phyloP scores from a whole-genome alignment of 2,888 invertebrate genomes.

The Tachina lurida region DNA sequence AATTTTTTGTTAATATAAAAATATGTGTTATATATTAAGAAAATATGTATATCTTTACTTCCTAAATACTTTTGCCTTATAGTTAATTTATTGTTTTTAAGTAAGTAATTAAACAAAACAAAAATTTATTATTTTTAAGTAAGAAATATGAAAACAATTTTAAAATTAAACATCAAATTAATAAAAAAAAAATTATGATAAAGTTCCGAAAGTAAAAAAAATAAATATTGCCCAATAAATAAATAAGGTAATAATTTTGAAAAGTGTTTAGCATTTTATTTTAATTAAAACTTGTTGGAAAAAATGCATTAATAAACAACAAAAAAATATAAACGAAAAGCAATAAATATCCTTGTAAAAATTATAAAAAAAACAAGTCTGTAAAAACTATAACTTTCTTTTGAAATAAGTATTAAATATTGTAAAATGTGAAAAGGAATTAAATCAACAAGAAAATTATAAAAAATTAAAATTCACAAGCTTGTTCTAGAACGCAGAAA shows the following conservation, averaged over 20 bases:
- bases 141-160: slow-evolving; percentile 35
- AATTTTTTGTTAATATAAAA: slow-evolving; percentile 40
- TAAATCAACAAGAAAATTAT: background rate
- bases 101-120: slow-evolving; percentile 1
- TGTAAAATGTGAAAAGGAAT: background rate
- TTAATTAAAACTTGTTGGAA: slow-evolving; percentile 24
- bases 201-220: slow-evolving; percentile 41
- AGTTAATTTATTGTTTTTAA: slow-evolving; percentile 68
- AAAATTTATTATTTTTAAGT: background rate
- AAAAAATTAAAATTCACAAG: background rate
- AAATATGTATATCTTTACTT: slow-evolving; percentile 64
- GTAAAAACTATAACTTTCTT: slow-evolving; percentile 19
- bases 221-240: slow-evolving; percentile 33
- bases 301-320: slow-evolving; percentile 23
- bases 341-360: slow-evolving; percentile 64
- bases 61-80: slow-evolving; percentile 76
- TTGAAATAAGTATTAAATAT: slow-evolving; percentile 42
- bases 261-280: slow-evolving; percentile 33
- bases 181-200: slow-evolving; percentile 42
- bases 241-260: slow-evolving; percentile 36
- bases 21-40: slow-evolving; percentile 57
- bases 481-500: background rate
- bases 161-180: slow-evolving; percentile 44
- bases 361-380: slow-evolving; percentile 11
- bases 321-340: slow-evolving; percentile 61